Evolutionary conservation across 2,797 vertebrate genomes (phyloP).

Genomic region (Karalla daura): DNA sequence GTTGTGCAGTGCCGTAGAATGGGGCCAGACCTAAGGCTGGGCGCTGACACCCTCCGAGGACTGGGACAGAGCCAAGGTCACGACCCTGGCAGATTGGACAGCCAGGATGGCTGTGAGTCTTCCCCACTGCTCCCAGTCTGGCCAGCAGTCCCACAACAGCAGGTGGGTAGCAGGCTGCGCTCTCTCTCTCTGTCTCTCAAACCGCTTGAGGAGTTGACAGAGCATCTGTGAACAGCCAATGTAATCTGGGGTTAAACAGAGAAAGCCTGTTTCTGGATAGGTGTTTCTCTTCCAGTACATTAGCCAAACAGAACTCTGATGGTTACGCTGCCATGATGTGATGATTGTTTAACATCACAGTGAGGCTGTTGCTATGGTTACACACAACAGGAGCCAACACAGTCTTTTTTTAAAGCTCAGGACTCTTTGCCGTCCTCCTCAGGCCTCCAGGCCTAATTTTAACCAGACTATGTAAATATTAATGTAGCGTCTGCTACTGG

Average conservation of each 20-base stretch:
- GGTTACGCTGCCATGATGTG: slow-evolving; percentile 4
- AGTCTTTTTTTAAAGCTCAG: slow-evolving; percentile 1
- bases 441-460: background rate
- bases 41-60: slow-evolving; percentile 27
- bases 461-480: background rate
- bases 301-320: slow-evolving; percentile 16
- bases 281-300: slow-evolving; percentile 16
- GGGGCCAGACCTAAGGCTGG: slow-evolving; percentile 40
- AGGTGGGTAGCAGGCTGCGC: slow-evolving; percentile 40
- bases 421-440: background rate
- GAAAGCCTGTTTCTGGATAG: slow-evolving; percentile 15
- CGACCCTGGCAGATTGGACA: slow-evolving; percentile 50
- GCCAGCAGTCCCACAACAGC: slow-evolving; percentile 26
- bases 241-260: slow-evolving; percentile 20
- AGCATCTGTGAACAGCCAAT: slow-evolving; percentile 36
- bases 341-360: slow-evolving; percentile 13
- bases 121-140: slow-evolving; percentile 32
- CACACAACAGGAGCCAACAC: slow-evolving; percentile 24
- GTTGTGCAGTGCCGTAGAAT: slow-evolving; percentile 15
- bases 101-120: slow-evolving; percentile 29
- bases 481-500: background rate
- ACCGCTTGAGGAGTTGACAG: slow-evolving; percentile 28
- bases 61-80: slow-evolving; percentile 47
- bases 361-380: slow-evolving; percentile 11
- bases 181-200: slow-evolving; percentile 36